Evolutionary conservation across 1,140 invertebrate species (phyloP).

Genomic region (Lepidostoma basale): DNA sequence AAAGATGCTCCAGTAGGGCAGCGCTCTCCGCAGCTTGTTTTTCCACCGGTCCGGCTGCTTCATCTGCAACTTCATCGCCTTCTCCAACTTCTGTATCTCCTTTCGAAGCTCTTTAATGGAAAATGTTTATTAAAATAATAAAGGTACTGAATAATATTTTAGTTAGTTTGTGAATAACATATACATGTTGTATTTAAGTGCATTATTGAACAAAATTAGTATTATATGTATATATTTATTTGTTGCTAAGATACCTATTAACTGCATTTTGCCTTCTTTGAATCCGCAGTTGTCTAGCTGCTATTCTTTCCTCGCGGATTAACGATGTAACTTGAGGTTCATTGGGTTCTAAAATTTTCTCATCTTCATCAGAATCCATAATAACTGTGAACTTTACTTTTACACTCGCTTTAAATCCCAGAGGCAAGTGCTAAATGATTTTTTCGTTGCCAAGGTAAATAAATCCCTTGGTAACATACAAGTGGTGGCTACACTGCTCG

Average conservation of each 20-base stretch:
- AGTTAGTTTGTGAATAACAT: too few relatives aligned
- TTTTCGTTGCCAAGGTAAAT: conserved; percentile 6
- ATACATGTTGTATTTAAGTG: too few relatives aligned
- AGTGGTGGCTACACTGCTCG: too few relatives aligned
- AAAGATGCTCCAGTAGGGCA: conserved; percentile 64
- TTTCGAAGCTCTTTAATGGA: too few relatives aligned
- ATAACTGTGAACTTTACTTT: neutral
- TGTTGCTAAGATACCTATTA: conserved; percentile 57
- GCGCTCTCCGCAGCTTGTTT: conserved; percentile 64
- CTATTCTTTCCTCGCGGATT: conserved; percentile 67
- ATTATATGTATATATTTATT: too few relatives aligned
- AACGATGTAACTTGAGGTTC: conserved; percentile 62
- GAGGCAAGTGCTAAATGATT: neutral
- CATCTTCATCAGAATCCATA: conserved; percentile 53
- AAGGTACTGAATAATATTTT: too few relatives aligned
- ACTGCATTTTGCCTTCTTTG: conserved; percentile 63
- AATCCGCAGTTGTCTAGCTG: conserved; percentile 66
- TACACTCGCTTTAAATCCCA: neutral
- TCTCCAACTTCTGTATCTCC: neutral
- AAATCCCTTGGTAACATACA: too few relatives aligned
- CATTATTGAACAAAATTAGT: too few relatives aligned
- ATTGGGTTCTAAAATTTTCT: conserved; percentile 55
- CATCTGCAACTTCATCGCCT: neutral
- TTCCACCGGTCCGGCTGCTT: conserved; percentile 55
- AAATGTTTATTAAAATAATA: too few relatives aligned